phyloP scores from a whole-genome alignment of 1,140 invertebrate species.

The Sarcophaga peregrina region DNA sequence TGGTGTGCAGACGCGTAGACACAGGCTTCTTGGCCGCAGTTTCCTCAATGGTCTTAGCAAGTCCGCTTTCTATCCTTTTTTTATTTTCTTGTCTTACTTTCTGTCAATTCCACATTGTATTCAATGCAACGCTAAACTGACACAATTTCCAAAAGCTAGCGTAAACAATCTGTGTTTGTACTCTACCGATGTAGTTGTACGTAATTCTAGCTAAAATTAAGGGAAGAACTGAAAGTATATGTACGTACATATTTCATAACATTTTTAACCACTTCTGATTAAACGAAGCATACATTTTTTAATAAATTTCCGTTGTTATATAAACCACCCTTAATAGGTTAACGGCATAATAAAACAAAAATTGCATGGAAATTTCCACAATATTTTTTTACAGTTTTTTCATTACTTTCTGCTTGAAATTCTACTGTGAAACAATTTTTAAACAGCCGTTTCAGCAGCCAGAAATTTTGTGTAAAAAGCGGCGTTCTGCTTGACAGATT shows the following conservation, averaged over 20 bases:
- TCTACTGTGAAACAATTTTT: constrained; percentile 2
- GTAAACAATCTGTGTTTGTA: too few relatives aligned
- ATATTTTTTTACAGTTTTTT: neutral
- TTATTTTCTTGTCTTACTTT: too few relatives aligned
- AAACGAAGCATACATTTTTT: neutral
- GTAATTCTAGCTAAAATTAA: neutral
- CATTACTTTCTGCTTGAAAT: neutral
- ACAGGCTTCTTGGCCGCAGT: too few relatives aligned
- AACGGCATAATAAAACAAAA: neutral
- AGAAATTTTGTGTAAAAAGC: neutral
- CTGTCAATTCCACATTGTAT: too few relatives aligned
- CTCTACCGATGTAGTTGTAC: neutral
- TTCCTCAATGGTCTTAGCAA: too few relatives aligned
- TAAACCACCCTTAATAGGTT: constrained; percentile 21
- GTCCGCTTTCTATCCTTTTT: too few relatives aligned
- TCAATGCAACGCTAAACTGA: too few relatives aligned
- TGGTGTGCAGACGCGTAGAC: too few relatives aligned
- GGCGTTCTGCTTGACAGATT: constrained; percentile 8
- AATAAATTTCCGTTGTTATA: neutral
- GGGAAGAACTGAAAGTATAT: neutral
- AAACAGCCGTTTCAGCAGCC: neutral
- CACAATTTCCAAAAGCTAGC: too few relatives aligned
- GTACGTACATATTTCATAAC: neutral
- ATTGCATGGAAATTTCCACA: constrained; percentile 10
- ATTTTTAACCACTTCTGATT: neutral